A percentile compares a stretch with the other conserved stretches of the same genome.
These are phyloP conservation scores for Eulemur mongoz DNA, from an alignment of 2,797 vertebrate genomes.

Conservation along the genomic window DNA sequence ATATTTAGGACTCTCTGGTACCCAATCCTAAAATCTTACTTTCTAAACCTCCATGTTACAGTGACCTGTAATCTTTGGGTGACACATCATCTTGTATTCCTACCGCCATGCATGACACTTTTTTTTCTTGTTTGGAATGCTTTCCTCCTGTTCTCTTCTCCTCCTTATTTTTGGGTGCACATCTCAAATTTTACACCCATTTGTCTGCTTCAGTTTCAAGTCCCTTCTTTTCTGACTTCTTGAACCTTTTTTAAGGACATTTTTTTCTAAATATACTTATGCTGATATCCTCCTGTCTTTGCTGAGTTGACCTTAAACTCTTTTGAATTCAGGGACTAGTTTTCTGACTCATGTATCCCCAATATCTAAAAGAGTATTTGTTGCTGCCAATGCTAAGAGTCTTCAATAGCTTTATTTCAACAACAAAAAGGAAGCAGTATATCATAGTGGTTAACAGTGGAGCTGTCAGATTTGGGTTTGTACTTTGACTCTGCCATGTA, in stretches of 20 bases:
- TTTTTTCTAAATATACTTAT: not conserved
- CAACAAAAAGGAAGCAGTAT: not conserved
- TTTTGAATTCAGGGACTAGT: not conserved
- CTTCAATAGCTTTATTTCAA: not conserved
- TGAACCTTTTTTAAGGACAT: not conserved
- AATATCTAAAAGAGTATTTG: not conserved
- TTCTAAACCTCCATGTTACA: not conserved
- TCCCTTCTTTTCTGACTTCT: not conserved
- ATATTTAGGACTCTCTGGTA: not conserved
- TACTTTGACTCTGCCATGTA: not conserved
- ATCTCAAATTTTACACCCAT: not conserved
- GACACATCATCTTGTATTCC: not conserved
- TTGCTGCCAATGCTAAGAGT: not conserved
- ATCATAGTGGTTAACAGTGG: not conserved
- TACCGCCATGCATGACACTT: accelerated
- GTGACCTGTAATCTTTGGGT: not conserved
- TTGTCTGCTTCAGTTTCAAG: not conserved
- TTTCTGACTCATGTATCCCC: not conserved
- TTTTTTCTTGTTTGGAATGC: not conserved
- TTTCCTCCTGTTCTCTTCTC: not conserved
- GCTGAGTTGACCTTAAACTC: not conserved
- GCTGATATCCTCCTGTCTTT: not conserved
- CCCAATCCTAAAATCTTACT: not conserved
- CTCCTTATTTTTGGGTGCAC: not conserved
- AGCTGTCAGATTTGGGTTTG: not conserved